These are phyloP conservation scores for Hypena proboscidalis DNA, from an alignment of 2,888 invertebrate genomes.

Conservation along the genomic window DNA sequence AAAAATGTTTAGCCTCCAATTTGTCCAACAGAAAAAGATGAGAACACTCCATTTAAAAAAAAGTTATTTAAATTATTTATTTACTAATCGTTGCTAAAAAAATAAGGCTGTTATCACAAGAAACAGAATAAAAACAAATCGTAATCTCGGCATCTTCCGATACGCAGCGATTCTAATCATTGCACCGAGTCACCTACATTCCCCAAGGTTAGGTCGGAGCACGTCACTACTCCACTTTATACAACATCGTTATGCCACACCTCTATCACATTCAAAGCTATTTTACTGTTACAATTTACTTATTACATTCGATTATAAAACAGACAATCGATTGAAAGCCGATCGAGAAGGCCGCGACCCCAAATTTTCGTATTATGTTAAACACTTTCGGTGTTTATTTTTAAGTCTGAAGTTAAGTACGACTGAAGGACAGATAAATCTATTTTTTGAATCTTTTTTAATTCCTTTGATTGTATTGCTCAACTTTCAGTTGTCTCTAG, in stretches of 20 bases:
- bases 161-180: slow-evolving; percentile 22
- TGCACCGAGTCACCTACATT: slow-evolving; percentile 56
- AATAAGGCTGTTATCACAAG: neutral
- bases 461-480: slow-evolving; percentile 24
- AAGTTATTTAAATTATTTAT: too few species aligned
- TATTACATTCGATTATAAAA: slow-evolving; percentile 63
- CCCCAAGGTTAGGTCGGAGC: slow-evolving; percentile 54
- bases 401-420: slow-evolving; percentile 20
- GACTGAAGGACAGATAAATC: slow-evolving; percentile 30
- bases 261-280: slow-evolving; percentile 50
- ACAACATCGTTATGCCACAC: slow-evolving; percentile 53
- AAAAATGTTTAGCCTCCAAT: too few species aligned
- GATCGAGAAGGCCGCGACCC: slow-evolving; percentile 47
- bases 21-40: too few species aligned
- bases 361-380: slow-evolving; percentile 35
- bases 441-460: slow-evolving; percentile 31
- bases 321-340: slow-evolving; percentile 54
- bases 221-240: slow-evolving; percentile 28
- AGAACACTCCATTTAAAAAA: too few species aligned
- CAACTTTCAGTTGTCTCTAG: slow-evolving; percentile 18
- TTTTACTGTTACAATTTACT: slow-evolving; percentile 49
- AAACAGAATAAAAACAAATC: slow-evolving; percentile 15
- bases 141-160: slow-evolving; percentile 29
- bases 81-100: neutral
- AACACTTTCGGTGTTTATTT: slow-evolving; percentile 29